Conservation (phyloP, 2,113 vertebrate genomes). For the Coregonus clupeaformis region DNA sequence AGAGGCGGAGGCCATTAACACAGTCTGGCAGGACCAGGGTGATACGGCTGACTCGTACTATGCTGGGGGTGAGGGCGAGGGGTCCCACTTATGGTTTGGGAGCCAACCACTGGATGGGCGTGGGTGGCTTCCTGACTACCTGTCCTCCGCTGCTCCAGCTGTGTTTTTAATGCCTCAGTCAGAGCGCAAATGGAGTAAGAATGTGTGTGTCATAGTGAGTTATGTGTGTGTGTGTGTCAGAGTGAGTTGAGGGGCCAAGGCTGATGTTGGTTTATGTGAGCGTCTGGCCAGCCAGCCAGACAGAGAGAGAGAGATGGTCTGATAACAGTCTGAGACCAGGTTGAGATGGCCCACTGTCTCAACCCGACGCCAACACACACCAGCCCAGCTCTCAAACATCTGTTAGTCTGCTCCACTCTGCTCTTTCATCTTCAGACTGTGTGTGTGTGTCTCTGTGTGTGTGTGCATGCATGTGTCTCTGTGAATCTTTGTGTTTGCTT, state of each 20-base stretch:
- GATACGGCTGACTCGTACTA: constrained; percentile 2
- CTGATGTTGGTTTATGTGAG: constrained; percentile 4
- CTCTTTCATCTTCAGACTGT: constrained; percentile 27
- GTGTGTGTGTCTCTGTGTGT: constrained; percentile 5
- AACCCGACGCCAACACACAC: background rate
- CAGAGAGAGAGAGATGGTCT: background rate
- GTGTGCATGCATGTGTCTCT: constrained; percentile 12
- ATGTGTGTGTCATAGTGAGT: background rate
- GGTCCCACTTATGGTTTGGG: constrained; percentile 23
- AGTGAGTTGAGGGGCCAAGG: background rate
- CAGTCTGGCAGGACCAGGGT: constrained; percentile 26
- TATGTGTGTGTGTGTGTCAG: background rate
- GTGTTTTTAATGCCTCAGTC: constrained; percentile 1
- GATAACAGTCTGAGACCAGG: background rate
- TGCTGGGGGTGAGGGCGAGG: constrained; percentile 12
- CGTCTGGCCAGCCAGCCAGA: background rate
- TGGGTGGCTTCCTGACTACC: background rate
- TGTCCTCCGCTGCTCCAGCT: constrained; percentile 1
- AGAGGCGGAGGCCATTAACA: constrained; percentile 50
- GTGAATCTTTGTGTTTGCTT: too few species aligned
- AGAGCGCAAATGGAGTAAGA: background rate
- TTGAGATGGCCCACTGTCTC: constrained; percentile 11
- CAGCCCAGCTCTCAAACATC: constrained; percentile 36
- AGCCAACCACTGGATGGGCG: constrained; percentile 22
- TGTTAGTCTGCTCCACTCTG: constrained; percentile 11